Percentiles rank a stretch among this genome's conserved stretches.
These are phyloP conservation scores for Ardeotis arabs DNA, from an alignment of 2,113 vertebrate genomes.

Conservation along the genomic window DNA sequence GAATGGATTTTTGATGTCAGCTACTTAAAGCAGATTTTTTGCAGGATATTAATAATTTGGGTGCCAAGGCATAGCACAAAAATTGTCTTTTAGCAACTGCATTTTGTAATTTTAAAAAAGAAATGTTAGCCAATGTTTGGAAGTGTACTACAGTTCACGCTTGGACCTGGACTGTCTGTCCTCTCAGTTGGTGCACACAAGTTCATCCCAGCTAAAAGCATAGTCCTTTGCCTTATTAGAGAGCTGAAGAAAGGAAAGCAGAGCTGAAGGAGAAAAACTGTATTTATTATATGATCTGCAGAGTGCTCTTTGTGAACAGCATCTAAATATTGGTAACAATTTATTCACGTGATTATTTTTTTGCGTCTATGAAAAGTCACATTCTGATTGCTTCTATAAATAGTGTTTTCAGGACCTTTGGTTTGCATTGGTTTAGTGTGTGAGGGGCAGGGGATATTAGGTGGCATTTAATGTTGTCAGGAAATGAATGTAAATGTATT, in stretches of 20 bases:
- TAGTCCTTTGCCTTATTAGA: neutral
- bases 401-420: neutral
- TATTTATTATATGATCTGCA: neutral
- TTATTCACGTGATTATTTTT: neutral
- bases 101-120: constrained; percentile 3
- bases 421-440: neutral
- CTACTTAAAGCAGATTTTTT: neutral
- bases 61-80: neutral
- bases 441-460: neutral
- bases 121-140: neutral
- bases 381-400: neutral
- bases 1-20: neutral
- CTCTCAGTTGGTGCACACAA: neutral
- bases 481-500: constrained; percentile 30
- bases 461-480: neutral
- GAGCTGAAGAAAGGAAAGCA: neutral
- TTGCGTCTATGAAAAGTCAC: neutral
- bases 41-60: neutral
- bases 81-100: neutral
- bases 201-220: neutral
- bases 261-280: neutral
- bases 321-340: neutral
- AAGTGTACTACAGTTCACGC: neutral
- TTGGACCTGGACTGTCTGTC: neutral
- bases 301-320: neutral